phyloP scores from a whole-genome alignment of 2,888 invertebrate genomes.

The Oeneis ivallda region DNA sequence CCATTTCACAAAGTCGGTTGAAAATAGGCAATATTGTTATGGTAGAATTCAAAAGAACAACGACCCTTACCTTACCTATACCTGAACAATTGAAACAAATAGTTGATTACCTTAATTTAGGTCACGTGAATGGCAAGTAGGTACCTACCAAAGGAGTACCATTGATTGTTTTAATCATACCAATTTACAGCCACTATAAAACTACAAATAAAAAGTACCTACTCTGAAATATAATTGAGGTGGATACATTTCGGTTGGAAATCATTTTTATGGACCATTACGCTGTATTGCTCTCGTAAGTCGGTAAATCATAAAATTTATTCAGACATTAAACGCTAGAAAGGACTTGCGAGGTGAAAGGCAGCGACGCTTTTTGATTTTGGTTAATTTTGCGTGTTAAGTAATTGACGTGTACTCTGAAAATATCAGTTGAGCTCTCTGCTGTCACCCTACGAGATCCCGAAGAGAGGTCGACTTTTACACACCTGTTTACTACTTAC shows the following conservation, averaged over 20 bases:
- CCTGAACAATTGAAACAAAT: constrained; percentile 28
- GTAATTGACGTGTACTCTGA: constrained; percentile 55
- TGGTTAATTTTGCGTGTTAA: constrained; percentile 50
- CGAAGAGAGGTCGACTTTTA: no score
- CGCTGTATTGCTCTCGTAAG: constrained; percentile 47
- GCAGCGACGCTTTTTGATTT: constrained; percentile 53
- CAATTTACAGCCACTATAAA: constrained; percentile 47
- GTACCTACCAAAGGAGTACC: constrained; percentile 40
- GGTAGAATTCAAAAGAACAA: constrained; percentile 6
- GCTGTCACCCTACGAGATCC: no score
- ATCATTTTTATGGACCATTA: constrained; percentile 60
- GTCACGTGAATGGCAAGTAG: constrained; percentile 44
- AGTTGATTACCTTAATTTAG: constrained; percentile 38
- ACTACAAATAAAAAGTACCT: constrained; percentile 47
- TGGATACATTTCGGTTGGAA: constrained; percentile 49
- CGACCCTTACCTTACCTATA: constrained; percentile 14
- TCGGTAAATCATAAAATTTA: constrained; percentile 56
- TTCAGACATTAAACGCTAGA: constrained; percentile 58
- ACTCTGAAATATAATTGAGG: constrained; percentile 49
- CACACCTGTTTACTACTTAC: no score
- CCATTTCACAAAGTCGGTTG: no score
- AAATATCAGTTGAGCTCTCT: constrained; percentile 49
- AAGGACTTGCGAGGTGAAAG: constrained; percentile 63
- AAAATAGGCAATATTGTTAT: not conserved
- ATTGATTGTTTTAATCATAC: constrained; percentile 46